Percentiles rank a stretch among this genome's conserved stretches.
phyloP scores from a whole-genome alignment of 2,113 vertebrate genomes.

The Himantopus leucocephalus region DNA sequence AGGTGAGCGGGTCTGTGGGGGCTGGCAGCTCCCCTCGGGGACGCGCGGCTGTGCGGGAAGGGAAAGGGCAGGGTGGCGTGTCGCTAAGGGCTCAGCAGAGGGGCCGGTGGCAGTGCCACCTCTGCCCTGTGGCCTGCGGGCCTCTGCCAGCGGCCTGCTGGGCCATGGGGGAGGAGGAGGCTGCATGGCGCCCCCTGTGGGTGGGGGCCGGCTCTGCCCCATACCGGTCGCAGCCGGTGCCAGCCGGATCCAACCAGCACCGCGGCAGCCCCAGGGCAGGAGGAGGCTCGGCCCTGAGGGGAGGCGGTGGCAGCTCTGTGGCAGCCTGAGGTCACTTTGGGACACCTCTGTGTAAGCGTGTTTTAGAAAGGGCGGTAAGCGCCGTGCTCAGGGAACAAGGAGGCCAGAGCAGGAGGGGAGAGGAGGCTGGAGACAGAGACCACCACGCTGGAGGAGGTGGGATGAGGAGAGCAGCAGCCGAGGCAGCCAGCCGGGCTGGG shows the following conservation, averaged over 20 bases:
- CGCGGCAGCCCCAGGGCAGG: fast-evolving
- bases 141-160: not conserved
- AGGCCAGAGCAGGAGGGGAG: not conserved
- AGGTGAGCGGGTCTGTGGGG: fast-evolving
- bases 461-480: not conserved
- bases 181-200: no score
- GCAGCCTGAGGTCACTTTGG: fast-evolving
- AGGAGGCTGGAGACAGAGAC: not conserved
- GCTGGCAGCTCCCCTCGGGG: not conserved
- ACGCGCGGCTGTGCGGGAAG: fast-evolving
- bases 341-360: fast-evolving
- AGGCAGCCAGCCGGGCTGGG: fast-evolving
- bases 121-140: no score
- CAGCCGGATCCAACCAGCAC: no score
- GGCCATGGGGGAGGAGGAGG: not conserved
- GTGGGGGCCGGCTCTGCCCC: not conserved
- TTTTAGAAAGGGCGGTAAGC: not conserved
- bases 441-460: fast-evolving
- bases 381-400: fast-evolving
- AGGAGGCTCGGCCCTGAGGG: fast-evolving
- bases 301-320: fast-evolving
- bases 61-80: not conserved
- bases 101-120: fast-evolving
- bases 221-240: fast-evolving
- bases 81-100: fast-evolving